Base-by-base conservation (phyloP, 2,797 vertebrate species). In the Hirundo rustica region DNA sequence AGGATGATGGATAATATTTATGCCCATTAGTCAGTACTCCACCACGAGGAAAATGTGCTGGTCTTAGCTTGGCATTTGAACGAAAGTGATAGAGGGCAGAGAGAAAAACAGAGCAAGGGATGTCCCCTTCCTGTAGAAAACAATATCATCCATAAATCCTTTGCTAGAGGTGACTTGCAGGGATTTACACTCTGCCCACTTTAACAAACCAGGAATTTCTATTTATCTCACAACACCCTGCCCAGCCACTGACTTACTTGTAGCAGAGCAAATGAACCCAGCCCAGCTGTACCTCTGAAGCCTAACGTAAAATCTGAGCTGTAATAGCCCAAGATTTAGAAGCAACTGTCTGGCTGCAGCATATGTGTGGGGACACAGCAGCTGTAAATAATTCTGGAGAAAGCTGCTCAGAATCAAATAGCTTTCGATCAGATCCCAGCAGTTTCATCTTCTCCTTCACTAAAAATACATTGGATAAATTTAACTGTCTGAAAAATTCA, bases 361-460 rank as follows among this genome's bases (percentile, higher is more conserved):
- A 29, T 48, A 36, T 0, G 1, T 70, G 64, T 84, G 34, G 45
- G 79, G 67, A 70, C 42, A 22, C 20, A 47, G 32, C 36, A 70
- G 74, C 85, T 88, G 77, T 53, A 92, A 94, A 92, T 82, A 89
- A 70, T 55, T 83, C 38, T 89, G 60, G 48, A 45, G 40, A 80
- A 78, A 91, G 30, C 68, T 80, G 34, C 32, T 66, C 51, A 60
- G 58, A 88, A 75, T 82, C 80, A 82, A 84, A 72, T 51, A 74
- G 34, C 60, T 81, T 94, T 93, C 0, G 2, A 82, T 84, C 38
- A 78, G 20, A 20, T 30, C 11, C 36, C 65, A 80, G 62, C 42
- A 70, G 54, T 48, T 93, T 62, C 32, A 38, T 82, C 60, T 76
- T 86, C 51, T 89, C 64, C 68, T 80, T 75, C 34, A 11, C 30